Evolutionary conservation across 2,888 invertebrate species (phyloP), one percentile per base, ranked within the genome.

Genomic region (Habroteleia sp.): DNA sequence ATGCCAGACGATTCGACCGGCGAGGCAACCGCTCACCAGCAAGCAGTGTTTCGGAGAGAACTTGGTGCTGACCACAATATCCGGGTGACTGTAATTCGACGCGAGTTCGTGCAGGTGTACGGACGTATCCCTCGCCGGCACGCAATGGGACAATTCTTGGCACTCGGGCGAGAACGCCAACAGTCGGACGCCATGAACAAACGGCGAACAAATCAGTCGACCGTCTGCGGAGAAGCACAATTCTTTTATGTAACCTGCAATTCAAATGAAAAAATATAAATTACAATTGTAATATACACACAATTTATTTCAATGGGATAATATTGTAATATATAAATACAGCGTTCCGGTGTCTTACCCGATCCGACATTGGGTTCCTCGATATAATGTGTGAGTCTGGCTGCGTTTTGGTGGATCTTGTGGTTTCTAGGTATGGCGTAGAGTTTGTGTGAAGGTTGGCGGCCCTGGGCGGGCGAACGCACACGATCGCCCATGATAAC

Each of bases 151-250:
- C 62, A 97, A 89, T 85, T 97, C 97, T 48, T 93, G 91, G 85
- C 96, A 96, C 44, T 92, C 89, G 4, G 92, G 91, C 81, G 94
- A 93, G 80, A 97, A 95, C 0, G 94, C 93, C 14, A 98, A 89
- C 1, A 98, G 90, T n/a, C 97, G 91, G 72, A 97, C 92, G 20
- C 97, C 97, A 82, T 92, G 93, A 0, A 94, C 95, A 87, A 94
- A 97, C 0, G 98, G 97, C 0, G 97, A 97, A 84, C 96, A 96
- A 17, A 98, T 93, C 5, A 97, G 89, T 46, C 97, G 91, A 0
- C 98, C 98, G 86, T 97, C 97, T 0, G 95, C 91, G 0, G 97
- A 97, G 88, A 96, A 97, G 82, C 96, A 95, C 39, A 96, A 90
- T 85, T 97, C 98, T 88, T 98, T 98, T 60, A 98, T 97, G 81